Evolutionary conservation across 1,140 invertebrate species (phyloP).

Genomic region (Whitmania pigra): DNA sequence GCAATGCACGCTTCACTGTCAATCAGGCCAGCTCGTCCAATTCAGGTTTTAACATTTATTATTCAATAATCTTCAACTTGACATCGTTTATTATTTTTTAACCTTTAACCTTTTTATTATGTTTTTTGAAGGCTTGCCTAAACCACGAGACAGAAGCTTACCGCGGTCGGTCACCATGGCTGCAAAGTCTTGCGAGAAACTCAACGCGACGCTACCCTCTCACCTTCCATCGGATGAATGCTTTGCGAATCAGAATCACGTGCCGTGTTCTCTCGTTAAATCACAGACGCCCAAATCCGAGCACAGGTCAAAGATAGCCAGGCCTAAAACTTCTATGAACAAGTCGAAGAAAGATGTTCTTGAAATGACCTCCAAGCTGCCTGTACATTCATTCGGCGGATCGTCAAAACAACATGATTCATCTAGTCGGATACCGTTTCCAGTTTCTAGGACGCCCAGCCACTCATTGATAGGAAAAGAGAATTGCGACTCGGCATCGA

Average conservation of each 20-base stretch:
- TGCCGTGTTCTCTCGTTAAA: not conserved
- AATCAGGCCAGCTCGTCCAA: not conserved
- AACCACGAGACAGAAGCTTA: conserved; percentile 1
- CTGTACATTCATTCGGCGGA: not conserved
- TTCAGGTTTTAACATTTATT: not conserved
- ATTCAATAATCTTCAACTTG: no score
- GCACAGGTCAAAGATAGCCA: not conserved
- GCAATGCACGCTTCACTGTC: not conserved
- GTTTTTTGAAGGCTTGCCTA: not conserved
- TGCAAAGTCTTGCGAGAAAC: not conserved
- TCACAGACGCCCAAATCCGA: not conserved
- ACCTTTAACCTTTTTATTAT: not conserved
- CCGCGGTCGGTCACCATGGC: not conserved
- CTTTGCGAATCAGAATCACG: no score
- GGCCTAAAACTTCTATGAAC: conserved; percentile 2
- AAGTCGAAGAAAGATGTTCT: not conserved
- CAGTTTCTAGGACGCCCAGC: no score
- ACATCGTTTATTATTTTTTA: no score
- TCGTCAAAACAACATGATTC: no score
- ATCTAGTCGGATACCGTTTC: no score
- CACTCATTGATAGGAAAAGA: no score
- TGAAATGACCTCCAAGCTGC: conserved; percentile 1
- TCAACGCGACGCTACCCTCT: no score
- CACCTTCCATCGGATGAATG: no score
- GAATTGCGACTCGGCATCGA: not conserved